phyloP scores from a whole-genome alignment of 2,797 vertebrate genomes.

The Arnoldichthys spilopterus region DNA sequence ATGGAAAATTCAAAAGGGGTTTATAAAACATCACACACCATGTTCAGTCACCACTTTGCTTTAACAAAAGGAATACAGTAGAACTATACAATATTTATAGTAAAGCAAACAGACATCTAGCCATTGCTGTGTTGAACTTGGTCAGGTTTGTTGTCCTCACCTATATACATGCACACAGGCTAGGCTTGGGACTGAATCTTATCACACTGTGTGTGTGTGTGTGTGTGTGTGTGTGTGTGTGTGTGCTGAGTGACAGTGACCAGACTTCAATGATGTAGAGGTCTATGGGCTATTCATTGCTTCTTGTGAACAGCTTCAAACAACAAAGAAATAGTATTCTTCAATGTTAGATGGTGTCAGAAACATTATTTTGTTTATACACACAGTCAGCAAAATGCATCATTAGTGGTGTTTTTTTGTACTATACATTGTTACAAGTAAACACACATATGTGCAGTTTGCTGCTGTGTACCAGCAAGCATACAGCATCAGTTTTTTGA shows the following conservation, averaged over 20 bases:
- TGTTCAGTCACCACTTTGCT: neutral
- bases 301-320: neutral
- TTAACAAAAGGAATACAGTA: neutral
- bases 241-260: constrained; percentile 20
- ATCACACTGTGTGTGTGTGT: constrained; percentile 5
- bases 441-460: neutral
- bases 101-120: neutral
- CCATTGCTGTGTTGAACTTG: neutral
- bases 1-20: too few species aligned
- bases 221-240: neutral
- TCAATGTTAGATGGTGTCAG: neutral
- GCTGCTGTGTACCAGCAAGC: neutral
- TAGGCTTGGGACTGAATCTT: neutral
- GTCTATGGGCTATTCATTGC: neutral
- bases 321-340: neutral
- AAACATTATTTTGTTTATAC: neutral
- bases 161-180: constrained; percentile 52
- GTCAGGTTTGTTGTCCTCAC: neutral
- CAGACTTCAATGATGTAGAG: neutral
- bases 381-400: neutral
- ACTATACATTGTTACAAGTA: neutral
- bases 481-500: neutral
- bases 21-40: too few species aligned
- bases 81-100: neutral
- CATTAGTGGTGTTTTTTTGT: too few species aligned